Conservation (phyloP, 2,113 vertebrate genomes). For the Callipepla californica region DNA sequence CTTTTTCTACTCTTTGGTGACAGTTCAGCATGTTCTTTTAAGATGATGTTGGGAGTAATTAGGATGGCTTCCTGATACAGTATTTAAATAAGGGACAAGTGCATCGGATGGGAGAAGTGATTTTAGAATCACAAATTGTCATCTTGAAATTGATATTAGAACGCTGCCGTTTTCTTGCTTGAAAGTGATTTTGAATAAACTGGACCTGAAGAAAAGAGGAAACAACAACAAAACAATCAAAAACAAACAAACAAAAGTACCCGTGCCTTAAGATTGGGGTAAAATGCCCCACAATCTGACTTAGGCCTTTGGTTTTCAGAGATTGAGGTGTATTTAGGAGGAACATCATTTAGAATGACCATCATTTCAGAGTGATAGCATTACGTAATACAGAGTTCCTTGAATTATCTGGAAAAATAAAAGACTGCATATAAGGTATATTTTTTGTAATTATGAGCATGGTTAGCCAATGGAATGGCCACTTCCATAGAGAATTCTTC, state of each 20-base stretch:
- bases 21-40: background rate
- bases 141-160: background rate
- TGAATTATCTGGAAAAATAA: background rate
- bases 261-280: background rate
- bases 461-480: background rate
- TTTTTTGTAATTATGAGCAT: background rate
- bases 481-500: background rate
- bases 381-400: background rate
- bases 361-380: background rate
- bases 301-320: background rate
- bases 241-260: background rate
- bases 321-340: background rate
- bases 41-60: background rate
- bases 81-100: background rate
- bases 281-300: background rate
- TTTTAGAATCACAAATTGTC: background rate
- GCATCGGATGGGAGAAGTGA: background rate
- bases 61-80: background rate
- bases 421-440: background rate
- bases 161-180: background rate
- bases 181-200: background rate
- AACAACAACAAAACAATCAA: background rate
- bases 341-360: background rate
- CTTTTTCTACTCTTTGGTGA: background rate
- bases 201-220: background rate